phyloP scores from a whole-genome alignment of 2,113 vertebrate species.

The Pseudolaguvia tuberculata region DNA sequence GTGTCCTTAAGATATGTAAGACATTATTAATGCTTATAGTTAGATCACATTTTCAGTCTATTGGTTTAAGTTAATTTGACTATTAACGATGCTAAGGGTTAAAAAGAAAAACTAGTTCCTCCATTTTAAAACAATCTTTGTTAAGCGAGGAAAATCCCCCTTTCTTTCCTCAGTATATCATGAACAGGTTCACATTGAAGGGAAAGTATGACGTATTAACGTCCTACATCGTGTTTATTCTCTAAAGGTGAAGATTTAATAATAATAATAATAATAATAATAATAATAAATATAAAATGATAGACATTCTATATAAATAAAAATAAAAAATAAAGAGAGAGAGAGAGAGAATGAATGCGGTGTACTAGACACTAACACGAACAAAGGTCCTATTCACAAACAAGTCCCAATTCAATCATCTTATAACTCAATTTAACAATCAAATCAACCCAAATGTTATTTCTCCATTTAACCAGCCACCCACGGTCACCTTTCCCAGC shows the following conservation, averaged over 20 bases:
- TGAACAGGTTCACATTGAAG: too few relatives aligned
- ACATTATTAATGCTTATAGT: too few relatives aligned
- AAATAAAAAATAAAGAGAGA: not conserved
- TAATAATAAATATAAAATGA: too few relatives aligned
- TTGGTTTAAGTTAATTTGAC: too few relatives aligned
- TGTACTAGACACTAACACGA: too few relatives aligned
- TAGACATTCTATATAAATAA: too few relatives aligned
- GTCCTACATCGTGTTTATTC: not conserved
- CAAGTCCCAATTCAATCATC: not conserved
- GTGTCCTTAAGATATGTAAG: not conserved
- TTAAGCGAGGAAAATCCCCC: not conserved
- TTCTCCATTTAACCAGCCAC: too few relatives aligned
- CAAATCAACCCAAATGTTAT: not conserved
- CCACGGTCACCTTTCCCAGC: too few relatives aligned
- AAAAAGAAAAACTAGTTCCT: slow-evolving; percentile 2
- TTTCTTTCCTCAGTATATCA: too few relatives aligned
- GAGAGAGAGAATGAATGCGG: not conserved
- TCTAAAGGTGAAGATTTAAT: not conserved
- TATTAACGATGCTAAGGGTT: not conserved
- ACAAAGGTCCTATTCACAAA: not conserved
- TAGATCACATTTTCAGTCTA: too few relatives aligned
- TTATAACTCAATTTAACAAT: not conserved
- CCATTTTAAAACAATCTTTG: slow-evolving; percentile 11
- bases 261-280: not conserved
- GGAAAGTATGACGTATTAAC: too few relatives aligned